Evolutionary conservation across 92 coral and sea anemone genomes (phyloP).

Genomic region (Pocillopora meandrina): DNA sequence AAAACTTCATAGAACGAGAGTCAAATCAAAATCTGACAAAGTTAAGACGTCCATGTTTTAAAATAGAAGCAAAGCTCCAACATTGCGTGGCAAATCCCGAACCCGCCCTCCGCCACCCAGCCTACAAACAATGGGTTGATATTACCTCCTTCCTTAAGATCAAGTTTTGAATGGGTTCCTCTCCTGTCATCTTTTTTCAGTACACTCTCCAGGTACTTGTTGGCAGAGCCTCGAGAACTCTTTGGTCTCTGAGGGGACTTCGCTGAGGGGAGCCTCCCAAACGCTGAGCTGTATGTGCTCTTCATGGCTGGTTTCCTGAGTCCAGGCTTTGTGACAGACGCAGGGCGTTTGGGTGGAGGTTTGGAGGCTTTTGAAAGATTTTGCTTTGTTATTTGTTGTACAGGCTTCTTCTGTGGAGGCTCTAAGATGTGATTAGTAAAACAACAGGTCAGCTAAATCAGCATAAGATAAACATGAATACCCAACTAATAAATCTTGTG

Average conservation of each 20-base stretch:
- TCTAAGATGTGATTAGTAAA: background rate
- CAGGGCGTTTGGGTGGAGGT: conserved; percentile 16
- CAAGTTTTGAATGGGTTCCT: background rate
- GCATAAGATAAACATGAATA: background rate
- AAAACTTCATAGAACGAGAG: background rate
- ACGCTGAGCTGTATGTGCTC: conserved; percentile 55
- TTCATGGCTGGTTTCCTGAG: conserved; percentile 28
- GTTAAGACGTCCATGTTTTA: too few relatives aligned
- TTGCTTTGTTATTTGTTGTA: conserved; percentile 11
- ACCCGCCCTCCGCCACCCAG: too few relatives aligned
- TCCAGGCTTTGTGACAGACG: conserved; percentile 16
- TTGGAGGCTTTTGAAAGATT: conserved; percentile 32
- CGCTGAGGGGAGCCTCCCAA: conserved; percentile 31
- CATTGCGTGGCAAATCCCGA: background rate
- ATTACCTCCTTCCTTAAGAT: background rate
- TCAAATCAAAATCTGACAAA: too few relatives aligned
- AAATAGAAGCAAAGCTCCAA: background rate
- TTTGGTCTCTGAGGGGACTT: conserved; percentile 26
- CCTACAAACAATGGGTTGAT: too few relatives aligned
- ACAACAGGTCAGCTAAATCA: background rate
- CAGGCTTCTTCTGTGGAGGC: background rate
- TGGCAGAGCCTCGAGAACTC: conserved; percentile 11
- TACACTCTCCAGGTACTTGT: conserved; percentile 47
- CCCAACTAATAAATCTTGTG: too few relatives aligned
- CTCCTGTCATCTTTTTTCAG: background rate